Evolutionary conservation across 2,113 vertebrate species (phyloP), one percentile per base, ranked within the genome.

Genomic region (Peromyscus polionotus): DNA sequence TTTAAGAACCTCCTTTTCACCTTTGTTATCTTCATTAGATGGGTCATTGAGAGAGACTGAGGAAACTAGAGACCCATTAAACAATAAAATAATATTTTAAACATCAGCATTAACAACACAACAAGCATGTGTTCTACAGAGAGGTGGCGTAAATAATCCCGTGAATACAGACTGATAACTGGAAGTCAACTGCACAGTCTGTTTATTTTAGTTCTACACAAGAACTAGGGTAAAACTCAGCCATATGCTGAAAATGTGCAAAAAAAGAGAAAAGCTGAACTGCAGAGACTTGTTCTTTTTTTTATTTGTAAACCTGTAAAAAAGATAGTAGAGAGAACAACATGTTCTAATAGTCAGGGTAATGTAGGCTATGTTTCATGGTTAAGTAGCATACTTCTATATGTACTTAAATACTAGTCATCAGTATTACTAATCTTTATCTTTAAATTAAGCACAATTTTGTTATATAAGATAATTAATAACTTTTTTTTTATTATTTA

Each of bases 121-220:
- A 72, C 57, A 88, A n/a, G 28, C 6, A 84, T 85, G 22, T 3
- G 33, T 92, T 68, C 39, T 31, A 36, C 65, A 12, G 63, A 90
- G 63, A 91, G 89, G 31, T 54, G 84, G 26, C 42, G 91, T 95
- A 96, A 77, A 96, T 80, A 80, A 91, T 95, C 33, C 63, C 63
- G 39, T 72, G 93, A 93, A 57, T 75, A 57, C 16, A 85, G n/a
- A 61, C 36, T 89, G 33, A 72, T 28, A 63, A 84, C 59, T 77
- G 39, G 24, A 87, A 89, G 91, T 92, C 88, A 24, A 19, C 33
- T 51, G 7, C 36, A 83, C 76, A 77, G 87, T 65, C 72, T n/a
- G 67, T 94, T 96, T 95, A 77, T 88, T 97, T 94, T 90, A 95
- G 76, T 89, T 19, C 22, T 86, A 28, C 59, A 26, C 76, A 97